Percentiles rank a stretch among this genome's conserved stretches.
Evolutionary conservation across 2,888 invertebrate genomes (phyloP).

Genomic region (Gandaritis pyraliata): DNA sequence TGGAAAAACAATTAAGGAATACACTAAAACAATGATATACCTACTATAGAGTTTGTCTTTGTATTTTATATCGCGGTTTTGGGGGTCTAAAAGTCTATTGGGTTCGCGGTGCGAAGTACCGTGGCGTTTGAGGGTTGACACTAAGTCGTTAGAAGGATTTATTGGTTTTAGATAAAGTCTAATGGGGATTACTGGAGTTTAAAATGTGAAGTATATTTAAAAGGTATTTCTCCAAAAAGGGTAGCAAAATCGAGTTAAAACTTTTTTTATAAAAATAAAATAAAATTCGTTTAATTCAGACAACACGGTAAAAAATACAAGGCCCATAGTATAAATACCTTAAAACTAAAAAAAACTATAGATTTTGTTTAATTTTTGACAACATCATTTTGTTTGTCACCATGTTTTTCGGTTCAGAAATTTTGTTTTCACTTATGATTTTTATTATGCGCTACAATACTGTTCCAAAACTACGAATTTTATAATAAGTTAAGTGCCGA

Average conservation of each 20-base stretch:
- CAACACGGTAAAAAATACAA: too few species aligned
- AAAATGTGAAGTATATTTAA: slow-evolving; percentile 46
- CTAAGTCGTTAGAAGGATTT: slow-evolving; percentile 70
- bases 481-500: too few species aligned
- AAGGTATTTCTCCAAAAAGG: slow-evolving; percentile 40
- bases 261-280: too few species aligned
- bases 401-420: too few species aligned
- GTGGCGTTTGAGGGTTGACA: slow-evolving; percentile 69
- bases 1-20: slow-evolving; percentile 82
- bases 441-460: too few species aligned
- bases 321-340: too few species aligned
- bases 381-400: too few species aligned
- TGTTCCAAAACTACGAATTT: too few species aligned
- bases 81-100: slow-evolving; percentile 63
- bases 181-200: slow-evolving; percentile 65
- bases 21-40: slow-evolving; percentile 77
- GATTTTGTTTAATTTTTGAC: too few species aligned
- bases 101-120: slow-evolving; percentile 56
- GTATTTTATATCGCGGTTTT: slow-evolving; percentile 73
- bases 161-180: slow-evolving; percentile 78
- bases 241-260: background rate
- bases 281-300: too few species aligned
- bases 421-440: too few species aligned
- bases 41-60: slow-evolving; percentile 77
- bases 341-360: too few species aligned